Evolutionary conservation across 2,113 vertebrate species (phyloP).

Genomic region (Antigone vipio): DNA sequence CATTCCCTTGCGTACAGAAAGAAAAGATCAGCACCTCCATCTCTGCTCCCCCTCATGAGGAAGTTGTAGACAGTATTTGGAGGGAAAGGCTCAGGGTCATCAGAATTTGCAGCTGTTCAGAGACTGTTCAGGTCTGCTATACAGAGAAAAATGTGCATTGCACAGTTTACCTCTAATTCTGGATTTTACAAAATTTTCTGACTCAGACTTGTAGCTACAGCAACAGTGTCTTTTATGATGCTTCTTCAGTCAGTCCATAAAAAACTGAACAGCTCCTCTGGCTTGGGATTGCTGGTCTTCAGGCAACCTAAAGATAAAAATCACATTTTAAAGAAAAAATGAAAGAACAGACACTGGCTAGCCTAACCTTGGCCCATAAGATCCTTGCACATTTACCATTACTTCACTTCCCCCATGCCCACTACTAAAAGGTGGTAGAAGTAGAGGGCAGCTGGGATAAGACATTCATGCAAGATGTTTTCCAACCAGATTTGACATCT

Average conservation of each 20-base stretch:
- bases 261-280: not conserved
- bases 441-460: not conserved
- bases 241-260: not conserved
- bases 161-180: not conserved
- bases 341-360: not conserved
- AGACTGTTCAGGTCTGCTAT: not conserved
- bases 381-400: not conserved
- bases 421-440: not conserved
- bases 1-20: not conserved
- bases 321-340: not conserved
- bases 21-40: not conserved
- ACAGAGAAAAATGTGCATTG: not conserved
- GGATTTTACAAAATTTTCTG: not conserved
- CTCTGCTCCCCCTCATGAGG: rapidly evolving
- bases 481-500: not conserved
- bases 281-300: not conserved
- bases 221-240: not conserved
- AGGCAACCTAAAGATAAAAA: not conserved
- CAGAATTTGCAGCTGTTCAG: not conserved
- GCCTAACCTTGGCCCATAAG: not conserved
- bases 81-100: not conserved
- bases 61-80: not conserved
- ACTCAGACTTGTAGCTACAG: not conserved
- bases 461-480: not conserved
- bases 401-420: not conserved